These are phyloP conservation scores for Spodoptera litura DNA, from an alignment of 1,140 invertebrate species.

Conservation along the genomic window DNA sequence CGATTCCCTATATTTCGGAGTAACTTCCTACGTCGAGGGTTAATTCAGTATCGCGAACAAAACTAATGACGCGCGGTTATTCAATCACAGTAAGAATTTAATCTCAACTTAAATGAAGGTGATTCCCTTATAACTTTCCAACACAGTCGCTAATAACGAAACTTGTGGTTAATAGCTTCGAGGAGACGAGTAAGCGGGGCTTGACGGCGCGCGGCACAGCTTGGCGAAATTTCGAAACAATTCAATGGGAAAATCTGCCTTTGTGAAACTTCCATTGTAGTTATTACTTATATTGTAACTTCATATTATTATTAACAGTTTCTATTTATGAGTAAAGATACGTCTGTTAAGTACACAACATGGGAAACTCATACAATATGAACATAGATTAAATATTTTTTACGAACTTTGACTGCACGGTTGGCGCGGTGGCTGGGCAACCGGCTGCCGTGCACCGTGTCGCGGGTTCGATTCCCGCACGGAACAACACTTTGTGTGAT, in stretches of 20 bases:
- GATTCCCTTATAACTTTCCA: slow-evolving; percentile 79
- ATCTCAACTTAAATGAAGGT: slow-evolving; percentile 81
- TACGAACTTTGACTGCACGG: neutral
- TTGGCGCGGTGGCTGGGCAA: too few relatives aligned
- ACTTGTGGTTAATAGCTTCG: slow-evolving; percentile 78
- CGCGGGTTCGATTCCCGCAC: too few relatives aligned
- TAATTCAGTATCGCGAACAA: slow-evolving; percentile 13
- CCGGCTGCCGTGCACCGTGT: too few relatives aligned
- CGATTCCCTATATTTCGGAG: neutral
- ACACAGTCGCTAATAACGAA: slow-evolving; percentile 80
- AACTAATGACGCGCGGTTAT: slow-evolving; percentile 59
- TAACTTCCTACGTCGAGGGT: neutral
- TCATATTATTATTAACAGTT: slow-evolving; percentile 53
- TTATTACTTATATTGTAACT: slow-evolving; percentile 52
- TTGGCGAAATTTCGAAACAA: slow-evolving; percentile 74
- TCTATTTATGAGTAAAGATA: slow-evolving; percentile 44
- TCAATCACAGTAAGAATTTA: slow-evolving; percentile 73
- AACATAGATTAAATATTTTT: neutral
- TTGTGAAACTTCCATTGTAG: slow-evolving; percentile 76
- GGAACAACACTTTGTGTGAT: too few relatives aligned
- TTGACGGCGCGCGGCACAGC: slow-evolving; percentile 50
- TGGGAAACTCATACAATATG: neutral
- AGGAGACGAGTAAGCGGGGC: slow-evolving; percentile 43
- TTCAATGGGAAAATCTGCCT: slow-evolving; percentile 83
- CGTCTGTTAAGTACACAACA: slow-evolving; percentile 11